Evolutionary conservation across 1,140 invertebrate species (phyloP), one percentile per base, ranked within the genome.

Genomic region (Notospermus geniculatus): DNA sequence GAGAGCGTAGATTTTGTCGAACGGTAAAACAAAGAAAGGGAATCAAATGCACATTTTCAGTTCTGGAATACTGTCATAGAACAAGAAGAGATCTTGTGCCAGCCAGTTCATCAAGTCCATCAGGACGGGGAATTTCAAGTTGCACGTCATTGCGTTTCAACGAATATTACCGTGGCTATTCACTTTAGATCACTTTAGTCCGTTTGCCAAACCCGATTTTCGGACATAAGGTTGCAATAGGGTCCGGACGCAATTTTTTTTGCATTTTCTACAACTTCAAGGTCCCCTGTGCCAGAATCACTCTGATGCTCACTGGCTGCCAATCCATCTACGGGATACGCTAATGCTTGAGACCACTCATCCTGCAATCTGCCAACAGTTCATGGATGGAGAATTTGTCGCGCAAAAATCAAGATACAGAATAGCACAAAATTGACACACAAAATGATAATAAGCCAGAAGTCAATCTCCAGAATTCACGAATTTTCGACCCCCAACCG

Each of bases 341-440:
- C 1, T 63, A 22, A n/a, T 19, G 5, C 46, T 63, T 2, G 54
- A 64, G 11, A 0, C 60, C 28, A 39, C n/a, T 17, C 65, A 67
- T 54, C 62, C 56, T 5, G 9, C 55, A 27, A 23, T 66, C 2
- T 39, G 41, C 15, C 13, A 5, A 2, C 57, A 62, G 50, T 66
- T 63, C 43, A 22, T 52, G 13, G 27, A 36, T 15, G 60, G 64
- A 45, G 32, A 58, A 13, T 63, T 59, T 29, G 45, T 55, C 17
- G 50, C 65, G 27, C 22, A 64, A 54, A 74, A 66, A 56, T 63
- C 61, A 19, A 56, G 53, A n/a, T n/a, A n/a, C n/a, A n/a, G n/a
- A n/a, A n/a, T n/a, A n/a, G n/a, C n/a, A n/a, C n/a, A n/a, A n/a
- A n/a, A n/a, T n/a, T n/a, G n/a, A n/a, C n/a, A n/a, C n/a, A n/a